Evolutionary conservation across 2,797 vertebrate species (phyloP).

Genomic region (Garrulus glandarius): DNA sequence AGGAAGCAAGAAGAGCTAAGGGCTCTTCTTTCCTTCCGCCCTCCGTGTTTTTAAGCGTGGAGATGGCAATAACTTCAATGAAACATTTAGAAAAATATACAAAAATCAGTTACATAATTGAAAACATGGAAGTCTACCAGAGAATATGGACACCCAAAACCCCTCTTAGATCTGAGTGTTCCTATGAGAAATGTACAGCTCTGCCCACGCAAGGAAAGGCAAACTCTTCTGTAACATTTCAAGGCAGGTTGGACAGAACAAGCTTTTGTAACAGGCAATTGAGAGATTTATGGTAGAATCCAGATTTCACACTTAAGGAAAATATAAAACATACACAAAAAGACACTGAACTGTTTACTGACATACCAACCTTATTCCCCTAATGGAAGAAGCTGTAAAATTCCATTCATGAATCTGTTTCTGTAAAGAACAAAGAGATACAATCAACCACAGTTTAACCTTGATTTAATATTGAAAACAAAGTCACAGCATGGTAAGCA

Average conservation of each 20-base stretch:
- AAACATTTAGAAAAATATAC: background rate
- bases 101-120: background rate
- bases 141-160: background rate
- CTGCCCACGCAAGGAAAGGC: background rate
- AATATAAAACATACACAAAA: background rate
- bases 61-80: background rate
- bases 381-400: slow-evolving; percentile 90
- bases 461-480: background rate
- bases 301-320: background rate
- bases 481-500: background rate
- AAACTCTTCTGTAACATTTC: background rate
- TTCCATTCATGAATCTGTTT: slow-evolving; percentile 96
- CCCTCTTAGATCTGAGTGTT: background rate
- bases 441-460: background rate
- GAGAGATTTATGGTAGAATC: background rate
- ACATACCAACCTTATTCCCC: slow-evolving; percentile 88
- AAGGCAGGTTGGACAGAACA: background rate
- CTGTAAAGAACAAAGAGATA: slow-evolving; percentile 70
- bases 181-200: background rate
- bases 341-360: background rate
- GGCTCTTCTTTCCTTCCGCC: background rate
- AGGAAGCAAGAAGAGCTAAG: background rate
- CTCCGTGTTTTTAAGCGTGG: background rate
- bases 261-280: background rate
- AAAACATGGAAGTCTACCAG: background rate